Evolutionary conservation across 2,888 invertebrate species (phyloP).

Genomic region (Ditula angustiorana): DNA sequence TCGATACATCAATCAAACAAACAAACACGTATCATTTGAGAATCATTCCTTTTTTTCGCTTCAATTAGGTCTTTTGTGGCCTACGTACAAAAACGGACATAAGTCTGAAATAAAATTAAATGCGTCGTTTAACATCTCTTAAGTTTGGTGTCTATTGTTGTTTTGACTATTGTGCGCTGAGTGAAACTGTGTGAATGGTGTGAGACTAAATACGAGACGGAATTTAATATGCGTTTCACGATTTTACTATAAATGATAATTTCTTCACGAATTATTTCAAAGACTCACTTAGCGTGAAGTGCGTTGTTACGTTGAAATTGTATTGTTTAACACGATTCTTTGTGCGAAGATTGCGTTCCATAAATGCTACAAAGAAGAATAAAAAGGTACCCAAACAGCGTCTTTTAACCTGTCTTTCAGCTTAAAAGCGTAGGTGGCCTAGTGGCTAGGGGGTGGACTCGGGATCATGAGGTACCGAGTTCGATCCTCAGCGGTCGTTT

Average conservation of each 20-base stretch:
- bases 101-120: conserved; percentile 75
- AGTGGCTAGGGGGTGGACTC: too few species aligned
- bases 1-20: conserved; percentile 84
- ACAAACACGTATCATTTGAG: conserved; percentile 67
- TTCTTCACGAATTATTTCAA: neutral
- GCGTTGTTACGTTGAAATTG: neutral
- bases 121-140: conserved; percentile 69
- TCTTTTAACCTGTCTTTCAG: too few species aligned
- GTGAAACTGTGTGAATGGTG: conserved; percentile 59
- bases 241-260: conserved; percentile 31
- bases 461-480: too few species aligned
- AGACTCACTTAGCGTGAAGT: conserved; percentile 3
- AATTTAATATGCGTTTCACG: conserved; percentile 40
- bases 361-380: neutral
- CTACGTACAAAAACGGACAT: conserved; percentile 66
- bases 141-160: conserved; percentile 54
- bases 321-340: neutral
- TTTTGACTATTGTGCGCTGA: conserved; percentile 54
- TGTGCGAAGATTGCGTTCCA: neutral
- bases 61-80: conserved; percentile 83
- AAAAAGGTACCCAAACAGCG: neutral
- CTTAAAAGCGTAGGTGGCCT: too few species aligned
- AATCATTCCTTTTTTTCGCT: conserved; percentile 73
- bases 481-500: too few species aligned
- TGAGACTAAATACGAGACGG: conserved; percentile 42